Conservation (phyloP, 2,797 vertebrate genomes). For the Eurystomus glaucurus region DNA sequence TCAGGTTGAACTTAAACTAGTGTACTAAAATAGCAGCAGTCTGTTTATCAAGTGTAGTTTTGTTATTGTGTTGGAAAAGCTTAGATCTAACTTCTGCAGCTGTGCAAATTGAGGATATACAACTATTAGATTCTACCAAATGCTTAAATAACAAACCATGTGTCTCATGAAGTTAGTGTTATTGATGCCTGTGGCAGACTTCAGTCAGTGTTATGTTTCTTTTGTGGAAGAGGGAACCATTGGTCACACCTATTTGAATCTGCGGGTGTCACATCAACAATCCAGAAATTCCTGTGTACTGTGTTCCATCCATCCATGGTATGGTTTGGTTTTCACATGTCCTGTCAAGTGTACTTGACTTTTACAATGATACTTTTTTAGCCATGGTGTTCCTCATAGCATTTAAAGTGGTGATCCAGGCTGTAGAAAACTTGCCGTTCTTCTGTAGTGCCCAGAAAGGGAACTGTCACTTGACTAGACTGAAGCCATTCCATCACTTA, state of each 20-base stretch:
- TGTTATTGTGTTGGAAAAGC: not conserved
- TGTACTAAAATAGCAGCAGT: not conserved
- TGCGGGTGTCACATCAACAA: not conserved
- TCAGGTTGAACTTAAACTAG: slow-evolving; percentile 10
- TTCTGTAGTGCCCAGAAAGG: not conserved
- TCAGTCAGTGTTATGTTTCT: not conserved
- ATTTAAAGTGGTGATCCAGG: not conserved
- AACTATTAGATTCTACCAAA: not conserved
- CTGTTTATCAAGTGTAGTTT: not conserved
- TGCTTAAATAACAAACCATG: not conserved
- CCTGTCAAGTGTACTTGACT: not conserved
- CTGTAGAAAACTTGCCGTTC: not conserved
- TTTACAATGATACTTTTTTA: not conserved
- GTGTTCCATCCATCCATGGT: not conserved
- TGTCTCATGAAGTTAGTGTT: not conserved
- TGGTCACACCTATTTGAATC: not conserved
- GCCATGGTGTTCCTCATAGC: not conserved
- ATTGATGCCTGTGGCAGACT: not conserved
- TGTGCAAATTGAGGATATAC: not conserved
- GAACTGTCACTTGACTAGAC: not conserved
- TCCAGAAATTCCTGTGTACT: not conserved
- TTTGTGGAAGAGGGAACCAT: not conserved
- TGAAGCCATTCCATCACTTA: not conserved
- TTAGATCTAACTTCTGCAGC: not conserved
- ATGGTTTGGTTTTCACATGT: not conserved